phyloP scores from a whole-genome alignment of 1,140 invertebrate species.

The Helicoverpa zea region DNA sequence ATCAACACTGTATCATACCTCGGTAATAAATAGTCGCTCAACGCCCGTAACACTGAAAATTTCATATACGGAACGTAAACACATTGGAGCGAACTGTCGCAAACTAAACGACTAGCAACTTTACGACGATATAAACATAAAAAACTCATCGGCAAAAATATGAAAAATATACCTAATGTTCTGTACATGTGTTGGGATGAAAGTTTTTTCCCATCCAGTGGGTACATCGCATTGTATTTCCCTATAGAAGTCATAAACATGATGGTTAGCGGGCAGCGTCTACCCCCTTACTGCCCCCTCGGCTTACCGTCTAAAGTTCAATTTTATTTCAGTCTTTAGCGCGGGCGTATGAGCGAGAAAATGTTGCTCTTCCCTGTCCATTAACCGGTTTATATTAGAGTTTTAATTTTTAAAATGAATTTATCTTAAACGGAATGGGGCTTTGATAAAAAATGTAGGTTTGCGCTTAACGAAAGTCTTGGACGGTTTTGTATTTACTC shows the following conservation, averaged over 20 bases:
- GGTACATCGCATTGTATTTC: slow-evolving; percentile 80
- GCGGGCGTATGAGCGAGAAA: slow-evolving; percentile 66
- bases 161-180: slow-evolving; percentile 81
- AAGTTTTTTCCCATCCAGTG: slow-evolving; percentile 83
- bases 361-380: slow-evolving; percentile 74
- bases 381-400: slow-evolving; percentile 77
- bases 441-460: slow-evolving; percentile 52
- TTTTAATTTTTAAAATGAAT: slow-evolving; percentile 77
- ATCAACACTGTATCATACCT: slow-evolving; percentile 48
- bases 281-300: slow-evolving; percentile 39
- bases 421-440: slow-evolving; percentile 61
- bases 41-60: slow-evolving; percentile 66
- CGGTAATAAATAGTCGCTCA: slow-evolving; percentile 58
- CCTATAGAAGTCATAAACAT: slow-evolving; percentile 86
- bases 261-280: slow-evolving; percentile 67
- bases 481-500: not conserved
- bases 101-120: slow-evolving; percentile 76
- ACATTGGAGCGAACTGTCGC: slow-evolving; percentile 73
- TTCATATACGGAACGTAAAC: slow-evolving; percentile 73
- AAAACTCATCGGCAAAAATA: slow-evolving; percentile 83
- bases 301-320: slow-evolving; percentile 69
- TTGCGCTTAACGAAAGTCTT: not conserved
- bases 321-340: slow-evolving; percentile 78
- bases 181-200: slow-evolving; percentile 77
- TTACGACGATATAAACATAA: slow-evolving; percentile 84